phyloP scores from a whole-genome alignment of 2,113 vertebrate genomes.

The Trematomus loennbergii region DNA sequence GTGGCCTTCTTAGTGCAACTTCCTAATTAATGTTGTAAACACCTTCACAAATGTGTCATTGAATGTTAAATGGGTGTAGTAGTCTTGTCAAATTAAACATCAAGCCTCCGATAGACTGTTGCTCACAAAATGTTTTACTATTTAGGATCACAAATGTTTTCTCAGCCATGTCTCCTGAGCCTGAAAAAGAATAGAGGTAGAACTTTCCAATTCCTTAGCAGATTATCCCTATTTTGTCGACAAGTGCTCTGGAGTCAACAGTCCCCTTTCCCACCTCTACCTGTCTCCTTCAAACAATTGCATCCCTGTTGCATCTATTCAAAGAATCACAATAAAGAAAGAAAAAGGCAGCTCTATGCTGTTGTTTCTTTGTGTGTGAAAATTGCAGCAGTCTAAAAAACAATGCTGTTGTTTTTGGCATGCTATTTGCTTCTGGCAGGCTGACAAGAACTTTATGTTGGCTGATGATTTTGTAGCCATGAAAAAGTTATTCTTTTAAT shows the following conservation, averaged over 20 bases:
- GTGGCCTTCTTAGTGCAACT: no score
- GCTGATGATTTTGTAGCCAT: background rate
- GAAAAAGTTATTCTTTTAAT: background rate
- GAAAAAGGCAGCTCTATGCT: background rate
- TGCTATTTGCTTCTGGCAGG: no score
- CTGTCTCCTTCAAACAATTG: background rate
- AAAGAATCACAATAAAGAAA: background rate
- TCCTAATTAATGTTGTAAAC: background rate
- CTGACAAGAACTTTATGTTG: constrained; percentile 6
- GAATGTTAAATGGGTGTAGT: background rate
- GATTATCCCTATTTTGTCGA: background rate
- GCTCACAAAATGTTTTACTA: background rate
- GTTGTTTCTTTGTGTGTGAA: background rate
- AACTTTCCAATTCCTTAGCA: background rate
- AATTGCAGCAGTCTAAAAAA: no score
- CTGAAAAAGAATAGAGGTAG: background rate
- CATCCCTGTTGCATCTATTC: background rate
- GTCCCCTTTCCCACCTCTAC: background rate
- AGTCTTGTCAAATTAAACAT: background rate
- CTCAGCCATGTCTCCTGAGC: background rate
- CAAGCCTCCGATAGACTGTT: background rate
- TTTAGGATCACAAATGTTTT: background rate
- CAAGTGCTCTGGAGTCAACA: background rate
- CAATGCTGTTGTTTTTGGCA: background rate
- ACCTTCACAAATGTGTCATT: background rate